These are phyloP conservation scores for Campaea margaritaria DNA, from an alignment of 2,888 invertebrate species.

Conservation along the genomic window DNA sequence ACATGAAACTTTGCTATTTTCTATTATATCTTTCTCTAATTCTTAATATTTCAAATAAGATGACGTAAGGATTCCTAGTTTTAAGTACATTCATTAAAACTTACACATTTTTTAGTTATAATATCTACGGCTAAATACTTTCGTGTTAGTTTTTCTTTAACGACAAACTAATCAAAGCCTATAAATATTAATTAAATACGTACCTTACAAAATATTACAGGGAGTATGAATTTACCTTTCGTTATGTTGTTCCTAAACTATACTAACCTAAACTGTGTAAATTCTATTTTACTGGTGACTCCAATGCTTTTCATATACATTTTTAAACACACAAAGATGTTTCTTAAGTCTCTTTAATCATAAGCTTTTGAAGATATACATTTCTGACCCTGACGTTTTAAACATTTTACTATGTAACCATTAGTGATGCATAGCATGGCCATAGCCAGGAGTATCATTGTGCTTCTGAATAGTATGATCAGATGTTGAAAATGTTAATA, in stretches of 20 bases:
- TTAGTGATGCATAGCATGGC: too few relatives aligned
- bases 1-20: not conserved
- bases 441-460: too few relatives aligned
- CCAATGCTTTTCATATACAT: slow-evolving; percentile 23
- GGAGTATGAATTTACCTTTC: slow-evolving; percentile 36
- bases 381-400: not conserved
- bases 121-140: not conserved
- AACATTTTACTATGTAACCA: too few relatives aligned
- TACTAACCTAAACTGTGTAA: slow-evolving; percentile 34
- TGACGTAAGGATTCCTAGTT: slow-evolving; percentile 1
- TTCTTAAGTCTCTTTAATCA: not conserved
- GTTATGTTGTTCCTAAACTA: slow-evolving; percentile 37
- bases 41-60: slow-evolving; percentile 9
- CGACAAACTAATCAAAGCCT: not conserved
- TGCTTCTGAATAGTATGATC: not conserved
- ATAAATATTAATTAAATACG: slow-evolving; percentile 2
- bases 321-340: not conserved
- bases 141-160: not conserved
- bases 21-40: not conserved
- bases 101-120: not conserved
- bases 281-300: slow-evolving; percentile 63
- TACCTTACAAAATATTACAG: slow-evolving; percentile 35
- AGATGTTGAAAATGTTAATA: too few relatives aligned
- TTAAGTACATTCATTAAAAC: slow-evolving; percentile 6
- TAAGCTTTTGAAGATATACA: not conserved